These are phyloP conservation scores for Octonoba sinensis DNA, from an alignment of 2,888 invertebrate species.

Conservation along the genomic window DNA sequence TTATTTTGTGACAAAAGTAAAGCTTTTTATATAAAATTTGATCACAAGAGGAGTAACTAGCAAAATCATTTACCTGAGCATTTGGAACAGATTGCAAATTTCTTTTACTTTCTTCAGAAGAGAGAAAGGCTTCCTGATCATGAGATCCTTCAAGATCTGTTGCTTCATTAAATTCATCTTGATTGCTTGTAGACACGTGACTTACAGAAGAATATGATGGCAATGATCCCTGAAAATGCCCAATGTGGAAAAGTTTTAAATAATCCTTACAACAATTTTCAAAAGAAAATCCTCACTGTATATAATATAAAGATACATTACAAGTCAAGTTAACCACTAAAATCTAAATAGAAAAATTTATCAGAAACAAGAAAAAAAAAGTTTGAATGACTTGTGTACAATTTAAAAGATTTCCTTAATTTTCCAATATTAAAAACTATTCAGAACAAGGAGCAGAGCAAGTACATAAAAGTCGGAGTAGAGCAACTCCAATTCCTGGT, in stretches of 20 bases:
- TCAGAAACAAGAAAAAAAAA: no score
- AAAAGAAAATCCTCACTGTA: no score
- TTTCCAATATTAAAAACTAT: no score
- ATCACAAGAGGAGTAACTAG: no score
- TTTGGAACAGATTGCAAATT: conserved; percentile 35
- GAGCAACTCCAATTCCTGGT: no score
- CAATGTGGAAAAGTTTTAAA: not conserved
- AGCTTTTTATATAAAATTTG: no score
- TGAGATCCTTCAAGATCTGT: conserved; percentile 48
- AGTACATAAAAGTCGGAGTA: no score
- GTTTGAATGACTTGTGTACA: no score
- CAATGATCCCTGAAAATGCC: conserved; percentile 45
- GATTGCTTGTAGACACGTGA: conserved; percentile 43
- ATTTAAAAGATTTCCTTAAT: no score
- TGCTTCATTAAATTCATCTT: conserved; percentile 28
- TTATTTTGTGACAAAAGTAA: no score
- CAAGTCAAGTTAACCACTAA: not conserved
- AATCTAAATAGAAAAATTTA: not conserved
- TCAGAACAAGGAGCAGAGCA: no score
- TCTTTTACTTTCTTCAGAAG: conserved; percentile 28
- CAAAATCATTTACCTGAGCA: conserved; percentile 15
- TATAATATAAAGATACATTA: not conserved
- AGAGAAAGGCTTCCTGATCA: conserved; percentile 36
- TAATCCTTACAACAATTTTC: no score
- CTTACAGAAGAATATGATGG: conserved; percentile 54